A percentile compares a stretch with the other conserved stretches of the same genome.
These are phyloP conservation scores for Hydractinia echinata DNA, from an alignment of 30 jellyfish, hydroid and myxozoan genomes.

Conservation along the genomic window DNA sequence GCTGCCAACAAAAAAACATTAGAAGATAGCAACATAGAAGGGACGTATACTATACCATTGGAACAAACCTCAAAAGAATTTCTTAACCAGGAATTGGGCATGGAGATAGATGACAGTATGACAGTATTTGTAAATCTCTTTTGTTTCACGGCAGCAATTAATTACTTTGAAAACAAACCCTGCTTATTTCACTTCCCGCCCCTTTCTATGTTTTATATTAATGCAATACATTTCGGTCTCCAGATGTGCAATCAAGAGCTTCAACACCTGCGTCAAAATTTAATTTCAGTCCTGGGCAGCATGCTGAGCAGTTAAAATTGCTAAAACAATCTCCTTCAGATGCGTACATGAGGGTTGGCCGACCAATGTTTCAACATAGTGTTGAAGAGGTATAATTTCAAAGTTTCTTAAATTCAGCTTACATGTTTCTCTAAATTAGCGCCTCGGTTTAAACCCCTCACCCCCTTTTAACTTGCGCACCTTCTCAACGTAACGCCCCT, in stretches of 20 bases:
- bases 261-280: conserved; percentile 5
- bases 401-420: too few species aligned
- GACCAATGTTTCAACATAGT: conserved; percentile 19
- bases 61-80: conserved; percentile 18
- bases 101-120: conserved; percentile 12
- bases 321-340: conserved; percentile 24
- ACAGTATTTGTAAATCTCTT: background rate
- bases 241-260: background rate
- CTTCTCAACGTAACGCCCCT: too few species aligned
- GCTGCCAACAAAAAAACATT: background rate
- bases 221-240: background rate
- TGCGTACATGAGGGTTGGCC: conserved; percentile 25
- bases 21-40: background rate
- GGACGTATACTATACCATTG: background rate
- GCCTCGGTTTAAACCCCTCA: too few species aligned
- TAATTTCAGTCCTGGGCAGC: conserved; percentile 30
- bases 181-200: background rate
- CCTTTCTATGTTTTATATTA: too few species aligned
- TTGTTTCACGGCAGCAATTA: background rate
- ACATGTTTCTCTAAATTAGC: too few species aligned
- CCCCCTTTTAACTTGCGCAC: too few species aligned
- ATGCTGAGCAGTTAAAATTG: conserved; percentile 20
- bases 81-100: background rate
- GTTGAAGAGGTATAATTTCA: too few species aligned
- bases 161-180: background rate